Base-by-base conservation (phyloP, 2,797 vertebrate species). In the Babyrousa celebensis region DNA sequence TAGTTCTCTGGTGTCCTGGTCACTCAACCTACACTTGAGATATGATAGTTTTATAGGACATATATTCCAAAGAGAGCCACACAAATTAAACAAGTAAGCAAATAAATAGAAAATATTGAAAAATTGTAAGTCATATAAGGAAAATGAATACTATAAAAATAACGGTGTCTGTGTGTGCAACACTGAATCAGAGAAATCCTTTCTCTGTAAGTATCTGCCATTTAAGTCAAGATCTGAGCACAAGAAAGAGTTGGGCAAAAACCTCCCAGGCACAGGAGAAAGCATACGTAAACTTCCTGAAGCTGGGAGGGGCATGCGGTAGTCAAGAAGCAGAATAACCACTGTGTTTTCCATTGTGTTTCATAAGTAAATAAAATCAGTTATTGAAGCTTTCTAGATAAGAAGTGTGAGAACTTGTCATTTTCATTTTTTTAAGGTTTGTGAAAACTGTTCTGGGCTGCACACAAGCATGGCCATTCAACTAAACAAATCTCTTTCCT, bases 401-500 rank as follows among this genome's bases (percentile, higher is more conserved):
- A 68, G 56, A 75, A 5, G 48, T 85, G 18, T 67, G 40, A 65
- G 9, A 67, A 8, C 12, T 52, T 91, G 14, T 75, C n/a, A 58
- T 87, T 58, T 60, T 60, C 18, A 68, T 85, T 91, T 85, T 91
- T 32, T 58, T 79, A 78, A 84, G 29, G 23, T 65, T 94, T 63
- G 8, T 70, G 65, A 62, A 93, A 88, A 82, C 72, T 75, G 4
- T 85, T 96, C 10, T 58, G 36, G 18, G 7, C 6, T 78, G 23
- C 32, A 85, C 3, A 58, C 4, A 87, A 86, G 15, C 10, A 56
- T 85, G 62, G 27, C 29, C 40, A 68, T 94, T 65, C 21, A 5
- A 77, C 48, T 77, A 94, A 95, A 95, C 32, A 85, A 6, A 75
- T 95, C 52, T 29, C 48, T 75, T 96, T 91, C 8, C 48, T 78